Base-by-base conservation (phyloP, 2,797 vertebrate species). In the Todus mexicanus region DNA sequence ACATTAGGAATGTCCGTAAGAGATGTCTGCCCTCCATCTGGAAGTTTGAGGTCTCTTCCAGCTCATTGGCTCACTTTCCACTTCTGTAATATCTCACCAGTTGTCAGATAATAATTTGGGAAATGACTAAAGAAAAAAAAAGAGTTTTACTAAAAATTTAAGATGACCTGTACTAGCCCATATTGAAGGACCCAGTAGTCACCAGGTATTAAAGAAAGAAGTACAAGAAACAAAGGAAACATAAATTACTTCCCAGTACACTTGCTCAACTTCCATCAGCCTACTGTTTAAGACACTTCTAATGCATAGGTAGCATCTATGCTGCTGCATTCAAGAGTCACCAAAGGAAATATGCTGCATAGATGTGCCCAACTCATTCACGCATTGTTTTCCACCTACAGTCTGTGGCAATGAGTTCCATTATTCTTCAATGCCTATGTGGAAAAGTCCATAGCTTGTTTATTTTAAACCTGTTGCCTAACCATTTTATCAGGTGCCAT, bases 381-480 rank as follows among this genome's bases (percentile, higher is more conserved):
- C 11, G 42, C 42, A 48, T 18, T 5, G 6, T 50, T 56, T 74
- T 85, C 65, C 54, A 77, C 29, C n/a, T 68, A 43, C 5, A 7
- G 43, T 57, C 43, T 75, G 50, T 65, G 79, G 61, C 66, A 69
- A 79, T 12, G 43, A 83, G 18, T 71, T 91, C 73, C 89, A 85
- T 89, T 87, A 86, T 81, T 84, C 84, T 69, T 78, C 72, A 43
- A 84, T 72, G 91, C 23, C 33, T 93, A 80, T 2, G 1, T 92
- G 87, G 54, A 93, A 92, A 94, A 75, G 26, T 73, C 61, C n/a
- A 25, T 63, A 84, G 31, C 15, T 84, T 75, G 54, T 91, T 89
- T 95, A 59, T 65, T 95, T 92, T 88, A 94, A 94, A 78, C 42
- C 37, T 75, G 53, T 69, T 95, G 87, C 70, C 47, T 80, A 87